Conservation (phyloP, 1,140 invertebrate species). For the Zaprionus nigranus region DNA sequence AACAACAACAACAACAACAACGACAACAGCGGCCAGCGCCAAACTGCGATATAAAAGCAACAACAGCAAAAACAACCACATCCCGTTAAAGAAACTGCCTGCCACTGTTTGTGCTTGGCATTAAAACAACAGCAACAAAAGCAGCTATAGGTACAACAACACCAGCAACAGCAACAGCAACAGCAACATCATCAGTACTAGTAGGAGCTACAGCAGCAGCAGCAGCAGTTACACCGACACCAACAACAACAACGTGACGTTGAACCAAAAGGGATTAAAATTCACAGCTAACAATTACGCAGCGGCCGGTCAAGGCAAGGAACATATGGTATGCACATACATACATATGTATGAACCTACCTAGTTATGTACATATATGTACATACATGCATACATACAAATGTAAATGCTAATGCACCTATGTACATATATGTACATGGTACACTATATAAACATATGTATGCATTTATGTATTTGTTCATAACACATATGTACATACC, state of each 20-base stretch:
- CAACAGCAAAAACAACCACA: constrained; percentile 50
- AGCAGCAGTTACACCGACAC: constrained; percentile 12
- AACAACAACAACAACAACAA: constrained; percentile 67
- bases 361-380: not conserved
- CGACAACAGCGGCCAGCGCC: constrained; percentile 63
- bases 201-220: constrained; percentile 24
- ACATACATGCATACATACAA: constrained; percentile 9
- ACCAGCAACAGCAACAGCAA: no score
- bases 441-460: no score
- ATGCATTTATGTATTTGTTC: no score
- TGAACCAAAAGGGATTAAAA: constrained; percentile 72
- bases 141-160: not conserved
- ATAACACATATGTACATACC: no score
- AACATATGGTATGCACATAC: not conserved
- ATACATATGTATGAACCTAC: not conserved
- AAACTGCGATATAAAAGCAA: constrained; percentile 77
- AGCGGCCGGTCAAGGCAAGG: constrained; percentile 5
- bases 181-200: constrained; percentile 36
- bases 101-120: constrained; percentile 60
- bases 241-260: constrained; percentile 37
- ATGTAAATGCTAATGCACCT: not conserved
- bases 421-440: not conserved
- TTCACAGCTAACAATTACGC: constrained; percentile 65
- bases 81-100: constrained; percentile 62
- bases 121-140: constrained; percentile 61